phyloP scores from a whole-genome alignment of 2,888 invertebrate genomes.

The Cheilosia grossa region DNA sequence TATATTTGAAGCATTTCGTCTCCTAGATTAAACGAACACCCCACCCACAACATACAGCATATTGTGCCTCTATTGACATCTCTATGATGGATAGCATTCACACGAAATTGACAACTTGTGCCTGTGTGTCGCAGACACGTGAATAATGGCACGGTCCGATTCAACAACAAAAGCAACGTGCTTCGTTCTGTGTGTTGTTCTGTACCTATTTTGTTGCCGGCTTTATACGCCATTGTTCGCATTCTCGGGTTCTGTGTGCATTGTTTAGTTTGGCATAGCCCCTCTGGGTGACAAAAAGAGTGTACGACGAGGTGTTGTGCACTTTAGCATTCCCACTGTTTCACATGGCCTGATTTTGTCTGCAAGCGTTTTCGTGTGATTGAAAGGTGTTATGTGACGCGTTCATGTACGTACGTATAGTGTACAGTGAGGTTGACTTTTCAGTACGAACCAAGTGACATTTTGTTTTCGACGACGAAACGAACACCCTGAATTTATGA shows the following conservation, averaged over 20 bases:
- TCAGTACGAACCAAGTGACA: conserved; percentile 49
- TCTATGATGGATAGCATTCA: conserved; percentile 52
- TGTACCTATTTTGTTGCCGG: background rate
- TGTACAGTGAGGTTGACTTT: conserved; percentile 24
- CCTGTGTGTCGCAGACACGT: conserved; percentile 28
- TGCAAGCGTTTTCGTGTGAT: conserved; percentile 60
- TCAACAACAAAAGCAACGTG: conserved; percentile 3
- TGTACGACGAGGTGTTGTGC: conserved; percentile 42
- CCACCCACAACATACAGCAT: background rate
- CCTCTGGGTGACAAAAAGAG: conserved; percentile 9
- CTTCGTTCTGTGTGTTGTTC: background rate
- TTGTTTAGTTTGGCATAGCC: conserved; percentile 34
- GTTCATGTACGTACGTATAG: background rate
- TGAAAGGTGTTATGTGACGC: conserved; percentile 52
- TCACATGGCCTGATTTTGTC: conserved; percentile 56
- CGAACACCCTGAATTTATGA: conserved; percentile 59
- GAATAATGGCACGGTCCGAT: conserved; percentile 48
- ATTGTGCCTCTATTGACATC: conserved; percentile 36
- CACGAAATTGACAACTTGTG: conserved; percentile 49
- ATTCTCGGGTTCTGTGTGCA: conserved; percentile 22
- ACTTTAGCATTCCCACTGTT: conserved; percentile 47
- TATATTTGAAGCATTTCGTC: background rate
- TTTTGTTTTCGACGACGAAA: conserved; percentile 52
- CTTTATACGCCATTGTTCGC: conserved; percentile 25
- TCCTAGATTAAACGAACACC: background rate